These are phyloP conservation scores for Chromis chromis DNA, from an alignment of 2,797 vertebrate genomes.

Conservation along the genomic window DNA sequence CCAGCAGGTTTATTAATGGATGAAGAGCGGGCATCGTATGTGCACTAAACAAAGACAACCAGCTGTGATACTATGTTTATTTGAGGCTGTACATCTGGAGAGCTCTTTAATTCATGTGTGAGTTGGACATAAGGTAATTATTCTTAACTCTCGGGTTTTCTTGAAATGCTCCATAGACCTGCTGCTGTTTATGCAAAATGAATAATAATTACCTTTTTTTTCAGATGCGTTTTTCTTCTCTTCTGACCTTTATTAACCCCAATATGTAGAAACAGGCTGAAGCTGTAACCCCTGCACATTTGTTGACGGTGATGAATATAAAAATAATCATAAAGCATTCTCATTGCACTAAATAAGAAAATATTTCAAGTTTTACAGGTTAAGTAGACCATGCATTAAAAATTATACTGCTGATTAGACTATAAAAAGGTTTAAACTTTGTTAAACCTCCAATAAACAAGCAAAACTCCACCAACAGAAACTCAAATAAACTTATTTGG, in stretches of 20 bases:
- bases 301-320: background rate
- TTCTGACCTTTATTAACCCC: background rate
- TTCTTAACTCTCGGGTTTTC: slow-evolving; percentile 7
- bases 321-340: background rate
- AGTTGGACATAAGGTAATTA: slow-evolving; percentile 24
- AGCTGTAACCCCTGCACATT: background rate
- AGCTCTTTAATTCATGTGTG: slow-evolving; percentile 22
- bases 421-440: background rate
- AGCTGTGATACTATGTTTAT: slow-evolving; percentile 48
- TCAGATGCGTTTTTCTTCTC: background rate
- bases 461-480: background rate
- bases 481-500: background rate
- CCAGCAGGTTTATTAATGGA: slow-evolving; percentile 56
- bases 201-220: background rate
- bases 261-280: background rate
- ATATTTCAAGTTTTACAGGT: background rate
- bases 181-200: slow-evolving; percentile 5
- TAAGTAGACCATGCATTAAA: no score
- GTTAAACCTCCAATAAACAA: no score
- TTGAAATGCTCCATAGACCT: slow-evolving; percentile 7
- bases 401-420: background rate
- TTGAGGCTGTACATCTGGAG: slow-evolving; percentile 30
- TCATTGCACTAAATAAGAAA: background rate
- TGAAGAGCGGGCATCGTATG: slow-evolving; percentile 4
- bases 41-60: slow-evolving; percentile 37